Evolutionary conservation across 2,113 vertebrate genomes (phyloP).

Genomic region (Crotalus tigris): DNA sequence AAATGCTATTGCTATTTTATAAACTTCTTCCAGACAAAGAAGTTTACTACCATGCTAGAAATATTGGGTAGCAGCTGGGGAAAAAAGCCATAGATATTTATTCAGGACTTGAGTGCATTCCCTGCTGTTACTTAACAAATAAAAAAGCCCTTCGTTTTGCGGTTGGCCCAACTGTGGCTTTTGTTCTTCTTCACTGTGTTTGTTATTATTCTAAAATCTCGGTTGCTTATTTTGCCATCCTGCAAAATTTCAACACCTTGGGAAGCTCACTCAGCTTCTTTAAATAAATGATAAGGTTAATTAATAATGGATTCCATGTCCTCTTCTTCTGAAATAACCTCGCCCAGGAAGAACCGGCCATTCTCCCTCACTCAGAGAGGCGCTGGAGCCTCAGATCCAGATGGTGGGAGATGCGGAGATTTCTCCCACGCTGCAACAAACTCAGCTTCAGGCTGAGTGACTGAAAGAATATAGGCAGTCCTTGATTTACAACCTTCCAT

Average conservation of each 20-base stretch:
- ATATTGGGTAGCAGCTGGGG: background rate
- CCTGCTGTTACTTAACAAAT: background rate
- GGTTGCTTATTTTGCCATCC: background rate
- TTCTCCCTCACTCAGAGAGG: too few relatives aligned
- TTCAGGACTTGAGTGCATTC: accelerated
- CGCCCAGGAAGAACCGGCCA: background rate
- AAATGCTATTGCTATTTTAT: background rate
- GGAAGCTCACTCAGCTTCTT: background rate
- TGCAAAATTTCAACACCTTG: accelerated
- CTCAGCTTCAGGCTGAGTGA: background rate
- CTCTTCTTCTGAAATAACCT: background rate
- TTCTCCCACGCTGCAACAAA: background rate
- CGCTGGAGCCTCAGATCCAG: background rate
- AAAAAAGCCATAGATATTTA: background rate
- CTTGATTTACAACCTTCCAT: background rate
- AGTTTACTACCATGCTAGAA: background rate
- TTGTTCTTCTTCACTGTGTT: background rate
- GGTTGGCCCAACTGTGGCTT: background rate
- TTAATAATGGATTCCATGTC: constrained; percentile 47
- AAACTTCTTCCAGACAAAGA: accelerated
- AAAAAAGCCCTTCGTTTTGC: background rate
- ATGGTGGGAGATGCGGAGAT: background rate
- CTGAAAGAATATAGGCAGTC: background rate
- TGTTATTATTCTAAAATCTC: background rate
- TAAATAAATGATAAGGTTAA: constrained; percentile 53